Base-by-base conservation (phyloP, 2,797 vertebrate genomes). In the Acropternis orthonyx region DNA sequence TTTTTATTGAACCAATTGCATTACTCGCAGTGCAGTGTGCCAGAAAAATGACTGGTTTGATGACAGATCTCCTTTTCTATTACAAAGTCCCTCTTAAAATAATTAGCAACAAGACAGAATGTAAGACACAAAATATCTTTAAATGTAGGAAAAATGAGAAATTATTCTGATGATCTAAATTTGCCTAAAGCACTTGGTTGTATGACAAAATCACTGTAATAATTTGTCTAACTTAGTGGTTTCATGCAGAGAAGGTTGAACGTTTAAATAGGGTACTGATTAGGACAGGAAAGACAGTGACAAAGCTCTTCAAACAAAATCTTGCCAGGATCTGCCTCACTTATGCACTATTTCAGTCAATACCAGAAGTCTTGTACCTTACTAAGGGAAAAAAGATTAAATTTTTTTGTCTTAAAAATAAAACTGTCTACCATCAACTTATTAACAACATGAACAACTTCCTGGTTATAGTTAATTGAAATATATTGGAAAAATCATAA, bases 1-100 rank as follows among this genome's bases (percentile, higher is more conserved):
- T 95, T 95, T 94, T 89, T 78, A 89, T 89, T 85, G 93, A 94
- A 96, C 87, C 63, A 87, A 85, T 92, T 36, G 5, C 89, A 93
- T 88, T 95, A 93, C 39, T 75, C 0, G 1, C 49, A 68, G 44
- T 43, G 51, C 28, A 82, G 23, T 1, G 2, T 89, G 79, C 76
- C 91, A 95, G 77, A 89, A 95, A 91, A 87, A 77, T 75, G 37
- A 82, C 82, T 58, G 59, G 51, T 91, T 85, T 3, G 4, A 84
- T 92, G 77, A 92, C 52, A 92, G 79, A 88, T 92, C 37, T 65
- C 56, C 23, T 51, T 67, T 77, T 67, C 49, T 54, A 17, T 77
- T 81, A 82, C 52, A 87, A 94, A 85, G 16, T 19, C 56, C 18
- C 71, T 92, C 84, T 96, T 85, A 90, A 69, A 79, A 89, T 77